Base-by-base conservation (phyloP, 1,140 invertebrate species). In the Pseudachorutes palmiensis region DNA sequence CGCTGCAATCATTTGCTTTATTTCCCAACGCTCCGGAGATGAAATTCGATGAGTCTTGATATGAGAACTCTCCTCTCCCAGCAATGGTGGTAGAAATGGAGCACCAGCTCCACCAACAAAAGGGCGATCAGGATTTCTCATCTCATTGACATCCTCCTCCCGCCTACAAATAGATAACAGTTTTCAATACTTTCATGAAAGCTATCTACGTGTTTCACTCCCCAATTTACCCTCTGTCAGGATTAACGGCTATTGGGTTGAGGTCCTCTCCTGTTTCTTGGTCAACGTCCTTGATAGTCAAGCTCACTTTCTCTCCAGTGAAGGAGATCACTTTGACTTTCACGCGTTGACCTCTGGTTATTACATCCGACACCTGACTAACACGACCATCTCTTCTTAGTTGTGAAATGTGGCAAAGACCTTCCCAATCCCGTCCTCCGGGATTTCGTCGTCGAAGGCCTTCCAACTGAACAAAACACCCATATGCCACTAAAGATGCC, bases 201-300 rank as follows among this genome's bases (percentile, higher is more conserved):
- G 24, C 24, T 26, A 55, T 14, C 5, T 55, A 14, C 14, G 24
- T 55, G 14, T 55, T 55, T 26, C 24, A 55, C 36, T 14, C 12
- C 24, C 24, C 24, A 3, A 26, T 55, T 75, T 26, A 31, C 36
- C 26, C 2, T 64, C 36, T 2, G 31, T 12, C 19, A 36, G 31
- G 33, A 61, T 58, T 76, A 0, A 79, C 72, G 45, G 80, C 87
- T 22, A 84, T 77, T 63, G 94, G 94, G 81, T 98, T 98, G 2
- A 99, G 80, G 83, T 99, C 97, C 77, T 88, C 87, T 0, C 97
- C 97, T 1, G 88, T 90, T 30, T 89, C 86, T 80, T 99, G 97
- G 77, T 97, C 92, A 0, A 98, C 96, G 81, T 99, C 97, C 81
- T 97, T 99, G 88, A 99, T 97, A 24, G 93, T 96, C 3, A 99